Base-by-base conservation (phyloP, 2,797 vertebrate genomes). In the Echiichthys vipera region DNA sequence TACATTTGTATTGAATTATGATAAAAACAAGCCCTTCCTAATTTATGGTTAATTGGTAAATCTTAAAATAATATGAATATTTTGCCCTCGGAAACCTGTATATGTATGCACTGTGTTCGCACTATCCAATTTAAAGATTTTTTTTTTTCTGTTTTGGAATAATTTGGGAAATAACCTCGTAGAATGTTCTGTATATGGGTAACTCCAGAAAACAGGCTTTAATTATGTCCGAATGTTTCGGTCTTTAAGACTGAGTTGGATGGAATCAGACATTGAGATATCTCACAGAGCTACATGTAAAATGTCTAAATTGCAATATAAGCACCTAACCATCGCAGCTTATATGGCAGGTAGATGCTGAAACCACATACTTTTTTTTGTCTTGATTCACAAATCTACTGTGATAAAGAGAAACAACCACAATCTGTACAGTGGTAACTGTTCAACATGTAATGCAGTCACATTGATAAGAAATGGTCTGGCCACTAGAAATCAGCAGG, bases 391-490 rank as follows among this genome's bases (percentile, higher is more conserved):
- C 72, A 85, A 68, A 74, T 94, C 94, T 95, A 95, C 95, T 95
- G 89, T 94, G 94, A 93, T 70, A 39, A 93, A 93, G 86, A 90
- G 84, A 90, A 94, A 91, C 49, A 65, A 81, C 95, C 94, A 95
- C 94, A 93, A 95, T 94, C 95, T 97, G 96, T 96, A 94, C 96
- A 96, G 96, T 96, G 95, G 96, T 96, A 96, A 96, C 95, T 96
- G 96, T 96, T 95, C 93, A 92, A 94, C 90, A 93, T 86, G 92
- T 93, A 90, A 92, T 84, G 93, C 93, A 93, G 94, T 93, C 93
- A 65, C 54, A 55, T 74, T 72, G 67, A 68, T 65, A 77, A n/a
- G 65, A 85, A 76, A 79, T 22, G 24, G 59, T 68, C 63, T 40
- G 22, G 47, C 46, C 58, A 87, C 81, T 66, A 54, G n/a, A 85